Base-by-base conservation (phyloP, 2,797 vertebrate genomes). In the Pseudochirops corinnae region DNA sequence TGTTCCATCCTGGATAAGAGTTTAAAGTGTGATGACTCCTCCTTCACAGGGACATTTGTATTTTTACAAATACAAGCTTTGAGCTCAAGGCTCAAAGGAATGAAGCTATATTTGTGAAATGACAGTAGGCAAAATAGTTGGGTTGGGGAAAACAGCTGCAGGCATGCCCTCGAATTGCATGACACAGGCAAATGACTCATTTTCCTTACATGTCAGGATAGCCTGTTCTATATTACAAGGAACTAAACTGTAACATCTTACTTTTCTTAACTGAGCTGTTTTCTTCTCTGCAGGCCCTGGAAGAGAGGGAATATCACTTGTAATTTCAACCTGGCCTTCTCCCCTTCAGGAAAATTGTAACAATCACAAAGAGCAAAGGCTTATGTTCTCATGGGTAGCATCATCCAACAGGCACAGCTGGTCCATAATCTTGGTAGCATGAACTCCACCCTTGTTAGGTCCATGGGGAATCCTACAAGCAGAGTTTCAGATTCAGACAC, bases 1-100 rank as follows among this genome's bases (percentile, higher is more conserved):
- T 55, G 3, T 16, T 95, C 11, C 24, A 87, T 87, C 39, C 46
- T 50, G 74, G 74, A 24, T 87, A 87, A 50, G 74, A 9, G 10
- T 87, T 50, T 46, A 87, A 87, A 87, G 21, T 46, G 74, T 87
- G 39, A 26, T 50, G 7, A 50, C 39, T 87, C 24, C 6, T 6
- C 18, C 13, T 94, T 82, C 93, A 90, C 82, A 93, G 46, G 74
- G 50, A 55, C 90, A 96, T 97, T 96, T 93, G 94, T 94, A 94
- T 39, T 95, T 96, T 96, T 94, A 96, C 58, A 26, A 58, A 58
- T 58, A 58, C 57, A 29, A 58, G 28, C 57, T 58, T 50, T 90
- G 55, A 95, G 39, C 91, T 57, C 90, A 91, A 92, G 31, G 94
- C 29, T 95, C 94, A 95, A 96, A 95, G 93, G 94, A 56, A 95